Conservation (phyloP, 2,888 invertebrate genomes). For the Acleris sparsana region DNA sequence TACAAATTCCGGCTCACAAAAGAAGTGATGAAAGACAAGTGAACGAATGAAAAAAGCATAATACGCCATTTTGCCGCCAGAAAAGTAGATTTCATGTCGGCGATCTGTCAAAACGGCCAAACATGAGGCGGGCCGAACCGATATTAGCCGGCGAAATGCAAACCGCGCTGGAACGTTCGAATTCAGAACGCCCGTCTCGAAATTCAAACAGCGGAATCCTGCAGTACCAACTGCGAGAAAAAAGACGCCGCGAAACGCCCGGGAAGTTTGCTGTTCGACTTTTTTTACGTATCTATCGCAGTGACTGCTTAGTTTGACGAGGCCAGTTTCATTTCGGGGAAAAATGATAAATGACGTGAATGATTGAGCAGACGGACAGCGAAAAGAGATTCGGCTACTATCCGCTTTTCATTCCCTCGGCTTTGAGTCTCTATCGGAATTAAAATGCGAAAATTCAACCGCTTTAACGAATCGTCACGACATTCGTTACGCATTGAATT, state of each 20-base stretch:
- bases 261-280: conserved; percentile 51
- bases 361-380: conserved; percentile 75
- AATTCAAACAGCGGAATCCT: conserved; percentile 58
- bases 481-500: conserved; percentile 57
- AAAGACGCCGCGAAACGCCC: conserved; percentile 73
- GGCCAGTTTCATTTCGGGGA: conserved; percentile 70
- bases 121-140: conserved; percentile 58
- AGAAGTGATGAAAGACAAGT: conserved; percentile 80
- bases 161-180: conserved; percentile 52
- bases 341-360: conserved; percentile 79
- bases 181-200: conserved; percentile 50
- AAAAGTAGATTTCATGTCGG: conserved; percentile 76
- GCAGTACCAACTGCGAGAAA: conserved; percentile 69
- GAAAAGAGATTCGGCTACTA: conserved; percentile 66
- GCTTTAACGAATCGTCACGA: conserved; percentile 66
- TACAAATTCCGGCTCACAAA: conserved; percentile 72
- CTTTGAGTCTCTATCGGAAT: conserved; percentile 57
- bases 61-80: conserved; percentile 79
- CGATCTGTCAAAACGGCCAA: conserved; percentile 82
- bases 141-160: conserved; percentile 65
- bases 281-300: conserved; percentile 74
- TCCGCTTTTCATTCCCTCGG: conserved; percentile 56
- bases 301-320: conserved; percentile 70
- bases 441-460: conserved; percentile 62
- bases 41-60: conserved; percentile 76